Conservation (phyloP, 53 echinoderm and acorn worm genomes). For the Echinarachnius parma region DNA sequence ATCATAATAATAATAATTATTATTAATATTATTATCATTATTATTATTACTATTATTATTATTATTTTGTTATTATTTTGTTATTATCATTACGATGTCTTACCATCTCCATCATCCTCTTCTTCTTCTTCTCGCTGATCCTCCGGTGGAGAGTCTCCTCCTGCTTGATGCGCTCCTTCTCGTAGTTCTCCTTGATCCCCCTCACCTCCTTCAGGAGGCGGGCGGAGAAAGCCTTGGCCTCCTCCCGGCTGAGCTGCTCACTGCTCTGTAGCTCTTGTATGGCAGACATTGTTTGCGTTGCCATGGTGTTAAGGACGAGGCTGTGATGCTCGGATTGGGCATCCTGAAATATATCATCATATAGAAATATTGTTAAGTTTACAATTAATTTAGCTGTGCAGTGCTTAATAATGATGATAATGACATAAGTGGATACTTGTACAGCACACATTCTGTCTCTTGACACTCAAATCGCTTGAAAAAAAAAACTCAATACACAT, state of each 20-base stretch:
- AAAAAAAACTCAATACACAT: no score
- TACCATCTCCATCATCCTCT: constrained; percentile 74
- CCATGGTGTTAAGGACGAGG: constrained; percentile 78
- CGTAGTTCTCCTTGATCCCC: constrained; percentile 69
- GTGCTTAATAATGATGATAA: no score
- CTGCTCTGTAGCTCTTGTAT: constrained; percentile 61
- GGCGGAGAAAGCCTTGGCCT: constrained; percentile 51
- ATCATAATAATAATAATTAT: no score
- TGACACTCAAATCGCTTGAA: no score
- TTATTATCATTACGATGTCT: no score
- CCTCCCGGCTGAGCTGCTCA: constrained; percentile 66
- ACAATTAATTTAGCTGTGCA: no score
- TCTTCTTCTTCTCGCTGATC: constrained; percentile 83
- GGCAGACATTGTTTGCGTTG: constrained; percentile 64
- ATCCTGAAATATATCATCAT: constrained; percentile 52
- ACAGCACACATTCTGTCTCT: no score
- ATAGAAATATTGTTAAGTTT: no score
- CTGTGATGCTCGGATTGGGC: constrained; percentile 74
- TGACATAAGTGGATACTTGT: no score
- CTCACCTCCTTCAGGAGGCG: constrained; percentile 65
- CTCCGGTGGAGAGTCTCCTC: constrained; percentile 79
- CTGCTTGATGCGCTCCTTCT: constrained; percentile 69
- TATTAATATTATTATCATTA: no score
- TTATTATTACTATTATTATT: no score
- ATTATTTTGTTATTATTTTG: no score